Evolutionary conservation across 2,888 invertebrate genomes (phyloP).

Genomic region (Orthosia gracilis): DNA sequence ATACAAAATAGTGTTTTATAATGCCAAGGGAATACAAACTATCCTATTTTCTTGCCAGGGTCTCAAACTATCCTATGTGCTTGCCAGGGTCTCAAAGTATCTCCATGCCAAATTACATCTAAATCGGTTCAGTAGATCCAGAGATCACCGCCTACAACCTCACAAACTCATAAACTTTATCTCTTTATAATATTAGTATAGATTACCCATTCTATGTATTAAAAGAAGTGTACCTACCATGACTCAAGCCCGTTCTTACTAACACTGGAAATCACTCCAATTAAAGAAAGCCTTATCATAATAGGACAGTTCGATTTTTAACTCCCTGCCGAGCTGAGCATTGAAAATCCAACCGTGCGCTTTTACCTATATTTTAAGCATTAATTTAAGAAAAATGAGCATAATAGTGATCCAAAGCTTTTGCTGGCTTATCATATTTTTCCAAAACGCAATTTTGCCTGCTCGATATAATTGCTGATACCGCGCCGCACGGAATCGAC

Average conservation of each 20-base stretch:
- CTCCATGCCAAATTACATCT: too few relatives aligned
- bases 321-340: not conserved
- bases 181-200: too few relatives aligned
- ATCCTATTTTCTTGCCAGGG: too few relatives aligned
- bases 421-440: not conserved
- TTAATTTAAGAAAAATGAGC: not conserved
- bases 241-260: not conserved
- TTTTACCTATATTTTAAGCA: not conserved
- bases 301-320: not conserved
- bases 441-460: conserved; percentile 7
- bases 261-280: not conserved
- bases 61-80: too few relatives aligned
- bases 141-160: too few relatives aligned
- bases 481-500: conserved; percentile 31
- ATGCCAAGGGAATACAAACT: too few relatives aligned
- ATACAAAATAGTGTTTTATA: too few relatives aligned
- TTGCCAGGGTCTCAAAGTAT: too few relatives aligned
- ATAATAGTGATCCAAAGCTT: not conserved
- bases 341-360: not conserved
- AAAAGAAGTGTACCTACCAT: too few relatives aligned
- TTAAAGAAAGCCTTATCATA: not conserved
- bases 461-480: not conserved
- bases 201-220: too few relatives aligned
- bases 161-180: too few relatives aligned
- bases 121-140: too few relatives aligned